Conservation (phyloP, 2,797 vertebrate species). For the Merluccius polli region DNA sequence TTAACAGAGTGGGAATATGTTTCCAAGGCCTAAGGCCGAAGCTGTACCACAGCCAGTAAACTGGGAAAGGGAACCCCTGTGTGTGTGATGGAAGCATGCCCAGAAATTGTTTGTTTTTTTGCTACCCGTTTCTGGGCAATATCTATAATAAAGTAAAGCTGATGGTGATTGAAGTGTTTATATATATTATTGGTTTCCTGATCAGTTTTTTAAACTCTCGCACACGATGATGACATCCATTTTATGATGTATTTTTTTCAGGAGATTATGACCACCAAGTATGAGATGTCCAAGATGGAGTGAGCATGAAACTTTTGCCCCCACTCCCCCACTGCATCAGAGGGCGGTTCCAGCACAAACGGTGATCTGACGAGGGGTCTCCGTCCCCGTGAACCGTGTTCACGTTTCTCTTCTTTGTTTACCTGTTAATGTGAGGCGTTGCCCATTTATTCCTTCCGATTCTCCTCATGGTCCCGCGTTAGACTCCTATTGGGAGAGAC, state of each 20-base stretch:
- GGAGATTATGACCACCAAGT: slow-evolving; percentile 90
- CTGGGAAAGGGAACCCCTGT: not conserved
- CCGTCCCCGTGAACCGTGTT: not conserved
- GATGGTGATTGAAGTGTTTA: not conserved
- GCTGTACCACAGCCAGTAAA: not conserved
- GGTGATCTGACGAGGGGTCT: not conserved
- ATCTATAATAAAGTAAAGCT: not conserved
- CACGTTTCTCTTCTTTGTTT: not conserved
- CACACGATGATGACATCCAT: not conserved
- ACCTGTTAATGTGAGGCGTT: not conserved
- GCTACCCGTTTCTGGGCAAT: not conserved
- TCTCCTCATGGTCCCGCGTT: too few species aligned
- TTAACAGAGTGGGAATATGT: not conserved
- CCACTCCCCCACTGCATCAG: not conserved
- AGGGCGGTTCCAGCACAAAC: not conserved
- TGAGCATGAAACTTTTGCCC: slow-evolving; percentile 48
- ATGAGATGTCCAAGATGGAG: slow-evolving; percentile 88
- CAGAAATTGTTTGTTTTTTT: not conserved
- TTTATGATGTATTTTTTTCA: slow-evolving; percentile 36
- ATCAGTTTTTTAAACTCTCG: not conserved
- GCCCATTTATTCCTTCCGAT: too few species aligned
- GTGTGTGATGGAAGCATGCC: not conserved
- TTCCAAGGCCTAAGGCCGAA: not conserved
- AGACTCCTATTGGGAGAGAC: too few species aligned
- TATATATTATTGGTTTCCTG: not conserved